Percentiles rank a stretch among this genome's conserved stretches.
Conservation (phyloP, 2,797 vertebrate genomes). For the Onychomys leucogaster region DNA sequence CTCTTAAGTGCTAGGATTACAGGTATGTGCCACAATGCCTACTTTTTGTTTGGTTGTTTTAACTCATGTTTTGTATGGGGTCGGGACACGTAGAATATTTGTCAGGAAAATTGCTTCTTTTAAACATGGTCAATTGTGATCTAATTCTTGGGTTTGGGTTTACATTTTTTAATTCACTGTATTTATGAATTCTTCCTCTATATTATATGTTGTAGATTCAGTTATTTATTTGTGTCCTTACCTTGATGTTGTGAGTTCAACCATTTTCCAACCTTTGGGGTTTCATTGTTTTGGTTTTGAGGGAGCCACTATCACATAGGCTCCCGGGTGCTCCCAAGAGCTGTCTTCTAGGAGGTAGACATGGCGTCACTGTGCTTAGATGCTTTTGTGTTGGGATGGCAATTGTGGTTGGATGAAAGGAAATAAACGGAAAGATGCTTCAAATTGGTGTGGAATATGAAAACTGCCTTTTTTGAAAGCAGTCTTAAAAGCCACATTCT, state of each 20-base stretch:
- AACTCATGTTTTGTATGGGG: background rate
- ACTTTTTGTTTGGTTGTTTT: background rate
- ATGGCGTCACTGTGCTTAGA: background rate
- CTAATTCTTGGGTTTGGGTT: constrained; percentile 22
- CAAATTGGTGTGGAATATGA: constrained; percentile 21
- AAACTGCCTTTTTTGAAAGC: constrained; percentile 55
- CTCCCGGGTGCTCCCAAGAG: background rate
- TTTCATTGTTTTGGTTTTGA: background rate
- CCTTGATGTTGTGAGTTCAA: background rate
- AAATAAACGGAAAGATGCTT: background rate
- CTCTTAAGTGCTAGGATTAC: background rate
- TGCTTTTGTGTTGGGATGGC: background rate
- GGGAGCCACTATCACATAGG: background rate
- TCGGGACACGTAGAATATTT: background rate
- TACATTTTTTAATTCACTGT: constrained; percentile 8
- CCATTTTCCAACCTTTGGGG: background rate
- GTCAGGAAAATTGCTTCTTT: background rate
- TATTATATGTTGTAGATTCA: background rate
- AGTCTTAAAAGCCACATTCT: constrained; percentile 23
- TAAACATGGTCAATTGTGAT: background rate
- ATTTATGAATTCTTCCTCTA: background rate
- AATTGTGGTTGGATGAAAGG: background rate
- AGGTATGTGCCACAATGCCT: background rate
- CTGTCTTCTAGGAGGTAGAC: background rate
- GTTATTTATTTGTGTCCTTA: constrained; percentile 15